These are phyloP conservation scores for Camponotus vicinus DNA, from an alignment of 1,140 invertebrate species.

Conservation along the genomic window DNA sequence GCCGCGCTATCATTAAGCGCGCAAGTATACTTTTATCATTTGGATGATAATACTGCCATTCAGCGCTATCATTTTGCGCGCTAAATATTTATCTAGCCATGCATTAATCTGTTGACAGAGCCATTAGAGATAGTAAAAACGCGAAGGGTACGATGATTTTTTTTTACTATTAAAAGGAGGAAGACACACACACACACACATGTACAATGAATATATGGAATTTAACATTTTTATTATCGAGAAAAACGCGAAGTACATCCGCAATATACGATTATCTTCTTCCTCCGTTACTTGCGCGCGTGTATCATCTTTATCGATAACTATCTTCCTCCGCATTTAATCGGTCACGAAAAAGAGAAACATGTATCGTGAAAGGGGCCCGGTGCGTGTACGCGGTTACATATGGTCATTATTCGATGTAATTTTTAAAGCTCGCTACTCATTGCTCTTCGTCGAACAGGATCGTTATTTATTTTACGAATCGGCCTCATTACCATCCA, in stretches of 20 bases:
- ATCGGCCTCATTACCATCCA: conserved; percentile 49
- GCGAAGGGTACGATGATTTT: background rate
- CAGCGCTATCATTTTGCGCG: background rate
- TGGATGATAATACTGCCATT: background rate
- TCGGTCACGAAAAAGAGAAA: conserved; percentile 28
- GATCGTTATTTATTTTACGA: conserved; percentile 69
- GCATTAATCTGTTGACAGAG: background rate
- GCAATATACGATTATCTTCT: conserved; percentile 31
- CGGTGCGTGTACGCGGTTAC: conserved; percentile 64
- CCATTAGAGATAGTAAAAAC: background rate
- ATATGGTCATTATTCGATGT: conserved; percentile 64
- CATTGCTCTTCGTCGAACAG: conserved; percentile 22
- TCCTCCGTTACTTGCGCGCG: conserved; percentile 42
- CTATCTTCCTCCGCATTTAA: conserved; percentile 52
- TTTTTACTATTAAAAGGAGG: background rate
- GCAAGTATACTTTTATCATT: background rate
- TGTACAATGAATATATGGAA: background rate
- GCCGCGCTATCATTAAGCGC: background rate
- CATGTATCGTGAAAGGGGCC: conserved; percentile 61
- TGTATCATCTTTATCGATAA: conserved; percentile 62
- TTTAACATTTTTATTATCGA: conserved; percentile 27
- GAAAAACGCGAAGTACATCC: background rate
- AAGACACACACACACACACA: too few species aligned
- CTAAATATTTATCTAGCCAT: conserved; percentile 25
- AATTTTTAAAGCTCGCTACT: conserved; percentile 62